Evolutionary conservation across 2,797 vertebrate species (phyloP).

Genomic region (Cercopithecus diana): DNA sequence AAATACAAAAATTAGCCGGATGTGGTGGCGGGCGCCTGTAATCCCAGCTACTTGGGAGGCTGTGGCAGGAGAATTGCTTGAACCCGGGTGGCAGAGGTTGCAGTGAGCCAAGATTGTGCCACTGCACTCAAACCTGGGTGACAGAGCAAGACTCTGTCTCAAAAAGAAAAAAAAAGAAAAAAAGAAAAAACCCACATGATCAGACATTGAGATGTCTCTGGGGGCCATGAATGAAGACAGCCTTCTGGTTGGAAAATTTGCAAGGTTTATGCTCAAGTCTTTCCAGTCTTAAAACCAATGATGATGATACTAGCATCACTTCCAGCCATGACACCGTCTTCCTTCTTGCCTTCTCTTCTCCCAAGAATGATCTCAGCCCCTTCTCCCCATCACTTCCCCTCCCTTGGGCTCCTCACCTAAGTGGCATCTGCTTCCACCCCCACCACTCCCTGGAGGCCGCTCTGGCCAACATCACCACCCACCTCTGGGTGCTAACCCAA

Average conservation of each 20-base stretch:
- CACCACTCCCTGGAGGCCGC: not conserved
- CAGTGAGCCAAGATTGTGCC: not conserved
- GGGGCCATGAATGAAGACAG: not conserved
- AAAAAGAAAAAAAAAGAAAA: no score
- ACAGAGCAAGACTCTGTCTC: not conserved
- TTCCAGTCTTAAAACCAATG: not conserved
- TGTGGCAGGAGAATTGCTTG: not conserved
- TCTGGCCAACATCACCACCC: not conserved
- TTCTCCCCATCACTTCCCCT: rapidly evolving
- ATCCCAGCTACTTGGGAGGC: not conserved
- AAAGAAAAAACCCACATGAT: constrained; percentile 3
- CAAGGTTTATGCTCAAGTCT: not conserved
- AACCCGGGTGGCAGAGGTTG: not conserved
- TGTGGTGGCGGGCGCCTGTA: rapidly evolving
- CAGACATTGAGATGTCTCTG: not conserved
- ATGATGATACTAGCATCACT: not conserved
- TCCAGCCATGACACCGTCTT: not conserved
- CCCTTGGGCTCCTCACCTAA: not conserved
- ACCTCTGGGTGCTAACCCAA: not conserved
- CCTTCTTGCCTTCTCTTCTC: not conserved
- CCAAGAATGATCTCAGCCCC: not conserved
- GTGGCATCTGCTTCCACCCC: not conserved
- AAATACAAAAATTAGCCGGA: not conserved
- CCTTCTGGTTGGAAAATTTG: constrained; percentile 32
- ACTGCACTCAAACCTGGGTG: not conserved